Conservation (phyloP, 1,140 invertebrate species). For the Drosophila miranda region DNA sequence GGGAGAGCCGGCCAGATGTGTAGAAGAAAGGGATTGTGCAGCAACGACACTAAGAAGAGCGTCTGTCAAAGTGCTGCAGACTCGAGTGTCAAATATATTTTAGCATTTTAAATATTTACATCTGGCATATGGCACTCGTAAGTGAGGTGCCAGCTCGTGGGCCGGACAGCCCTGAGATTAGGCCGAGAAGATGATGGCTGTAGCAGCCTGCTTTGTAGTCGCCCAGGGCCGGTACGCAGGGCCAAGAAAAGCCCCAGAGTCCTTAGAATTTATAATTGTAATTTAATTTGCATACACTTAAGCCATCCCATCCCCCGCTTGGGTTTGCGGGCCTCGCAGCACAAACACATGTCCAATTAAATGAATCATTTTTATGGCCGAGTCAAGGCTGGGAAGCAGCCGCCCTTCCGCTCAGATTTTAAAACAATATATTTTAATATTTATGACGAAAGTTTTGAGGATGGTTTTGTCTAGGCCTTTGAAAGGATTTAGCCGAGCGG, state of each 20-base stretch:
- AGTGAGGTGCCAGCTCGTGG: constrained; percentile 33
- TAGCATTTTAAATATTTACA: constrained; percentile 71
- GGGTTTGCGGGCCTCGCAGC: constrained; percentile 8
- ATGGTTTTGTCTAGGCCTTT: constrained; percentile 7
- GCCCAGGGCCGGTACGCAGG: constrained; percentile 20
- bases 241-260: constrained; percentile 3
- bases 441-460: constrained; percentile 63
- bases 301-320: constrained; percentile 19
- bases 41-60: constrained; percentile 48
- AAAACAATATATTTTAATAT: constrained; percentile 68
- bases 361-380: constrained; percentile 66
- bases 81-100: constrained; percentile 48
- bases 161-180: constrained; percentile 37
- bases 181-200: constrained; percentile 27
- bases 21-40: constrained; percentile 15
- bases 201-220: constrained; percentile 10
- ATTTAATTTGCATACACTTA: constrained; percentile 77
- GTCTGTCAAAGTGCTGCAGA: constrained; percentile 42
- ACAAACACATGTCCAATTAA: constrained; percentile 50
- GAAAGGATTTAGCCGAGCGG: constrained; percentile 44
- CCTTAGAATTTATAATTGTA: constrained; percentile 72
- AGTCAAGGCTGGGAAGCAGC: constrained; percentile 7
- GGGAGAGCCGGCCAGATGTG: constrained; percentile 5
- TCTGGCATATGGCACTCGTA: constrained; percentile 50
- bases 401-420: constrained; percentile 20